Base-by-base conservation (phyloP, 2,888 invertebrate species). In the Nomada lathburiana region DNA sequence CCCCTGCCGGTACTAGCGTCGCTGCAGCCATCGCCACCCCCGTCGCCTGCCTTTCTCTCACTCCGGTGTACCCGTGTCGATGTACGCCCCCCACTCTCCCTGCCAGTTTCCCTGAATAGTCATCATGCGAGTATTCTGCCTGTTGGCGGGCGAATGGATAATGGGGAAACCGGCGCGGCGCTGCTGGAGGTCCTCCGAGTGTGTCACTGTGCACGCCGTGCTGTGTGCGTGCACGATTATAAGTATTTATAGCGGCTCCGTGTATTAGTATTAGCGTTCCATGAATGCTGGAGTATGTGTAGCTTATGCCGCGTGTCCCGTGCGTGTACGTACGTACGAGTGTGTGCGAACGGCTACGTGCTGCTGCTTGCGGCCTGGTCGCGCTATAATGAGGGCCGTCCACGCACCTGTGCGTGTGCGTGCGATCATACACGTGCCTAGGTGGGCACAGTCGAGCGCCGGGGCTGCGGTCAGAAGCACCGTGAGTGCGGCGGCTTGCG, bases 121-220 rank as follows among this genome's bases (percentile, higher is more conserved):
- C 93, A 92, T 92, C 89, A 90, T 86, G 85, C 88, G 89, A 90
- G 87, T 80, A 90, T 92, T 89, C 89, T 88, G 84, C 80, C 81
- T 75, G 82, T 86, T 84, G 84, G 83, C 82, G 89, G 88, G 90
- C 90, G 89, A 90, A 89, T 91, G 90, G 91, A 92, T 93, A 92
- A 92, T 92, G 89, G 90, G 89, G 86, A 84, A 85, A 85, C 83
- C 79, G 88, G 69, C 76, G 84, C 79, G 88, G 71, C 76, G 84
- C 72, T 80, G 83, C 81, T 79, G 68, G 77, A 84, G 82, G 85
- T 75, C 80, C 71, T 71, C 76, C 72, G 81, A 87, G 84, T 81
- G 85, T 88, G 87, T 87, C 80, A 86, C 85, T 72, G 71, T 81
- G 77, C 72, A 59, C 71, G 64, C 59, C 50, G 68, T 52, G 70